phyloP scores from a whole-genome alignment of 2,888 invertebrate genomes.

The Amblyteles armatorius region DNA sequence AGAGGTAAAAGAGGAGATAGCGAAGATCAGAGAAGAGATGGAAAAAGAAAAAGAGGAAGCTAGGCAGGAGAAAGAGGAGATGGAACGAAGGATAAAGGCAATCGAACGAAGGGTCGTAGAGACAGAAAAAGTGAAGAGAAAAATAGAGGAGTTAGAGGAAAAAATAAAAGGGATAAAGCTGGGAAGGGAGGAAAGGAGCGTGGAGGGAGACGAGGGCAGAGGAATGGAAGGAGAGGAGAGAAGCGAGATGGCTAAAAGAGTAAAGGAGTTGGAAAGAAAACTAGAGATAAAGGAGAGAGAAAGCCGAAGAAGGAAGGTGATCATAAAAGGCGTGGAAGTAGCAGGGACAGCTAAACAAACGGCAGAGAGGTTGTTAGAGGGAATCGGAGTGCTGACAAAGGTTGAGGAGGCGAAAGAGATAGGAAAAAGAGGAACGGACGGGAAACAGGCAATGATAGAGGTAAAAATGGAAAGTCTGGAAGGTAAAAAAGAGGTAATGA shows the following conservation, averaged over 20 bases:
- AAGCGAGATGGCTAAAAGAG: neutral
- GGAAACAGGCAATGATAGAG: too few species aligned
- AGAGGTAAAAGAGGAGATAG: too few species aligned
- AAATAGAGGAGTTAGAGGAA: neutral
- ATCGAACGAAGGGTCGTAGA: neutral
- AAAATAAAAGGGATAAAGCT: neutral
- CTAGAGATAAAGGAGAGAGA: neutral
- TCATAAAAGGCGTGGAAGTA: slow-evolving; percentile 5
- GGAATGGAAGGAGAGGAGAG: neutral
- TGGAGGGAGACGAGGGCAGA: neutral
- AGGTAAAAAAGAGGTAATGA: too few species aligned
- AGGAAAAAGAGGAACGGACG: too few species aligned
- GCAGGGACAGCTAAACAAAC: neutral
- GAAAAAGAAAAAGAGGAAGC: neutral
- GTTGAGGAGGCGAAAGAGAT: neutral
- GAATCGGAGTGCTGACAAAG: slow-evolving; percentile 6
- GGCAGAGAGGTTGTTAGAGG: neutral
- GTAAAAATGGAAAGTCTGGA: too few species aligned
- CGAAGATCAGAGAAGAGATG: slow-evolving; percentile 19
- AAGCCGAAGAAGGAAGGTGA: slow-evolving; percentile 1
- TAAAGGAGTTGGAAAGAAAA: slow-evolving; percentile 14
- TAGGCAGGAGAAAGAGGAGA: neutral
- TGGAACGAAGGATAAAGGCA: neutral
- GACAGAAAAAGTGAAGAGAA: neutral
- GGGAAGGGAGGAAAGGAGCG: neutral